Conservation (phyloP, 2,113 vertebrate species). For the Notothenia rossii region DNA sequence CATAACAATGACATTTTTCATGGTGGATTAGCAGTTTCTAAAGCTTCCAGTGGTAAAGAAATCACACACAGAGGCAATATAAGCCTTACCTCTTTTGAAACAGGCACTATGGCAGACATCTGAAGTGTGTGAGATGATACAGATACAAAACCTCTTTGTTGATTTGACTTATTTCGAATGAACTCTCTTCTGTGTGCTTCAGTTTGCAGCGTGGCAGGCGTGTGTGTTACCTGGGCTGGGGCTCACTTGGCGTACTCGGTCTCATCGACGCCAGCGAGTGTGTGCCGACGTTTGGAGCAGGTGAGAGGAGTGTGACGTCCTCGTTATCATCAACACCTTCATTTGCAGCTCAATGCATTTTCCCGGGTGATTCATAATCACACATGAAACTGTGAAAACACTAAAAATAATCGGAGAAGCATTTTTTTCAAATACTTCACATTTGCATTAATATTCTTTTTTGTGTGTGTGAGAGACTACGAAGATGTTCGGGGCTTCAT, state of each 20-base stretch:
- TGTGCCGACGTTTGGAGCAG: slow-evolving; percentile 85
- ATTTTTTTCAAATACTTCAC: too few species aligned
- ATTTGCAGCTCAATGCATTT: background rate
- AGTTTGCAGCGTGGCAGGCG: slow-evolving; percentile 79
- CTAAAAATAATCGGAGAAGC: background rate
- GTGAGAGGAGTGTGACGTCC: slow-evolving; percentile 50
- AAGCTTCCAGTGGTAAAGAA: background rate
- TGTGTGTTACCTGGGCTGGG: slow-evolving; percentile 86
- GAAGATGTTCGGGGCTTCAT: slow-evolving; percentile 84
- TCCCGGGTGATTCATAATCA: background rate
- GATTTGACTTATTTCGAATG: background rate
- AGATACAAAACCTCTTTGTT: background rate
- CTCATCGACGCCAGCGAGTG: slow-evolving; percentile 88
- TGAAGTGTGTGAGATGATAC: background rate
- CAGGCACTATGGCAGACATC: background rate
- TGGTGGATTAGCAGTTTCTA: background rate
- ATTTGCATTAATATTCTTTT: background rate
- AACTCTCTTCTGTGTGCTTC: background rate
- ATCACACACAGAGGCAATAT: background rate
- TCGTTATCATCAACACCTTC: background rate
- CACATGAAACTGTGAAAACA: background rate
- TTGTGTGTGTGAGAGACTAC: slow-evolving; percentile 73
- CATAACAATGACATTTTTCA: background rate
- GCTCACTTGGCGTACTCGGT: slow-evolving; percentile 80
- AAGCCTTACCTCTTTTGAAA: background rate